Evolutionary conservation across 2,113 vertebrate species (phyloP), one percentile per base, ranked within the genome.

Genomic region (Nothoprocta perdicaria): DNA sequence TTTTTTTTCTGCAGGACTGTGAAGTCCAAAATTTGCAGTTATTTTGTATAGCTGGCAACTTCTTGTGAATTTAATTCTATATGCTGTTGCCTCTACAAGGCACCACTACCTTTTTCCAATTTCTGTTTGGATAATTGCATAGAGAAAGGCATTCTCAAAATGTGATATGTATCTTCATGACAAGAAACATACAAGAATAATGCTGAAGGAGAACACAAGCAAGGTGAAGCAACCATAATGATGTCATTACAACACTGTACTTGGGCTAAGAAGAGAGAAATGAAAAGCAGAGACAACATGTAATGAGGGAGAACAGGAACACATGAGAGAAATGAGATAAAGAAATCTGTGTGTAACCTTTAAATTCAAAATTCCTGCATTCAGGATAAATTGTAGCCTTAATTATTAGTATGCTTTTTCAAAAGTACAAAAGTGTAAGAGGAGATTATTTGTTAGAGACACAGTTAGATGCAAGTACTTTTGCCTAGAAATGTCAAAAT

Each of bases 131-230:
- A 23, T 23, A 86, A 74, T 5, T 72, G 8, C 24, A 73, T 22
- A 65, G 22, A 65, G 15, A 84, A 65, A 43, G 57, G 1, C 2
- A 43, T 50, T 84, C 48, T 79, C 14, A 61, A 38, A 48, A 50
- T 66, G 4, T 17, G 4, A 1, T 8, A 12, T 12, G 1, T 12
- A 46, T 41, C 17, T 33, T 60, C 71, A 38, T 31, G 2, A 4
- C 8, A 63, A 73, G 48, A 88, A 79, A 68, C 22, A 7, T 38
- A 63, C 5, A 13, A 45, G 5, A 75, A 72, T 21, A 72, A 9
- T 46, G 14, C 14, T 24, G 3, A 38, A 40, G 21, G 5, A 27
- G 13, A 31, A 38, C 26, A 45, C 6, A n/a, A 38, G 12, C 7
- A 21, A 66, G 2, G n/a, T 43, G 24, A 79, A 68, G 12, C 18